Percentiles rank a stretch among this genome's conserved stretches.
phyloP scores from a whole-genome alignment of 2,113 vertebrate species.

The Columba livia region DNA sequence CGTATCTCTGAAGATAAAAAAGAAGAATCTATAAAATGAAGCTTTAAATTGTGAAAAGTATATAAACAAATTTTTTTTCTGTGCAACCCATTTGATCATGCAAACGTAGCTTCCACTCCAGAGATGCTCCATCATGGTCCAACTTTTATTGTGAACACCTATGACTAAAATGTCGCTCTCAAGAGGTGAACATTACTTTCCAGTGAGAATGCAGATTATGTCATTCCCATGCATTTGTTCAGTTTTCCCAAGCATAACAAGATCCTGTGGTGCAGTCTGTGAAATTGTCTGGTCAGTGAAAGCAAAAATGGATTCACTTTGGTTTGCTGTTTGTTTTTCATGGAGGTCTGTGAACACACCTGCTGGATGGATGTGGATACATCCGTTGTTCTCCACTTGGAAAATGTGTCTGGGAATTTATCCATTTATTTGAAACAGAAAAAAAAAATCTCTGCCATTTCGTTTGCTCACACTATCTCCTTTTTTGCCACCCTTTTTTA shows the following conservation, averaged over 20 bases:
- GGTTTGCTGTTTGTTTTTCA: background rate
- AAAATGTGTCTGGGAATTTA: rapidly evolving
- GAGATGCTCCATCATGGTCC: background rate
- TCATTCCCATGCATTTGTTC: background rate
- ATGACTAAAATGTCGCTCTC: background rate
- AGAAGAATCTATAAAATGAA: background rate
- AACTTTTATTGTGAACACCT: background rate
- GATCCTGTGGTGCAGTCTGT: background rate
- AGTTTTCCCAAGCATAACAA: background rate
- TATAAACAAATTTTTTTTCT: background rate
- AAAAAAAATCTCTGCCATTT: background rate
- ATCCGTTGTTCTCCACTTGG: background rate
- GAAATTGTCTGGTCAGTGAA: background rate
- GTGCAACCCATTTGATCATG: background rate
- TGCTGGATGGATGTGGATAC: background rate
- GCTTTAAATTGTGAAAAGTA: background rate
- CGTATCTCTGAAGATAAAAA: background rate
- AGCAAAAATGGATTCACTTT: background rate
- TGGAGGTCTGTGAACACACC: background rate
- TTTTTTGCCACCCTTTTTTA: background rate
- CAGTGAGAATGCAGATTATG: background rate
- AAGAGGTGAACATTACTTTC: background rate
- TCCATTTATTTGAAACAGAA: background rate
- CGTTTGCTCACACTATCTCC: background rate
- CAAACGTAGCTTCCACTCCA: background rate